Percentiles rank a stretch among this genome's conserved stretches.
Conservation (phyloP, 2,888 invertebrate genomes). For the Penaeus monodon region DNA sequence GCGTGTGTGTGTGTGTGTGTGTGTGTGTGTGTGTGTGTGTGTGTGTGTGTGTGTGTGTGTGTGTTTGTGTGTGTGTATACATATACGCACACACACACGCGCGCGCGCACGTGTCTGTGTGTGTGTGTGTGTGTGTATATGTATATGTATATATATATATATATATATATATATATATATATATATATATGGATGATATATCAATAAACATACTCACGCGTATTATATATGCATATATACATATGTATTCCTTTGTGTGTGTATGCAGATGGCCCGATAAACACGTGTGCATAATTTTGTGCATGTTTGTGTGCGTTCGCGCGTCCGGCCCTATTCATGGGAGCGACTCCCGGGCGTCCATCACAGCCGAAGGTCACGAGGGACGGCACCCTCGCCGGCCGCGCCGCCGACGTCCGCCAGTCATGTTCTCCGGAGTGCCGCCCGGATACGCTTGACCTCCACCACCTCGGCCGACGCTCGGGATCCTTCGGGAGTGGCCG, state of each 20-base stretch:
- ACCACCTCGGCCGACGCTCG: no score
- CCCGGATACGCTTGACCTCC: no score
- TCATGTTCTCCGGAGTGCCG: no score
- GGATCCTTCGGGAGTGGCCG: no score
- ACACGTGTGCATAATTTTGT: background rate
- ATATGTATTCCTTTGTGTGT: conserved; percentile 5
- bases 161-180: background rate
- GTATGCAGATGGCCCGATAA: background rate
- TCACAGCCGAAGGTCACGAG: background rate
- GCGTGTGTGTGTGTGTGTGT: no score
- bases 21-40: no score
- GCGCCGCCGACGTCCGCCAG: no score
- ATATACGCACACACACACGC: background rate
- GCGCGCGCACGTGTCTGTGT: no score
- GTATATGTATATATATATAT: background rate
- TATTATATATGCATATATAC: background rate
- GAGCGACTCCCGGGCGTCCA: background rate
- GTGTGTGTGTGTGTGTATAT: background rate
- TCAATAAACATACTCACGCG: no score
- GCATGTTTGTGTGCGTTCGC: conserved; percentile 4
- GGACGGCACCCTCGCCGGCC: background rate
- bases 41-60: background rate
- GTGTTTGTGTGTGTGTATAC: background rate
- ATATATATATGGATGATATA: background rate
- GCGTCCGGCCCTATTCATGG: background rate